Base-by-base conservation (phyloP, 2,888 invertebrate species). In the Scaptomyza polygonia region DNA sequence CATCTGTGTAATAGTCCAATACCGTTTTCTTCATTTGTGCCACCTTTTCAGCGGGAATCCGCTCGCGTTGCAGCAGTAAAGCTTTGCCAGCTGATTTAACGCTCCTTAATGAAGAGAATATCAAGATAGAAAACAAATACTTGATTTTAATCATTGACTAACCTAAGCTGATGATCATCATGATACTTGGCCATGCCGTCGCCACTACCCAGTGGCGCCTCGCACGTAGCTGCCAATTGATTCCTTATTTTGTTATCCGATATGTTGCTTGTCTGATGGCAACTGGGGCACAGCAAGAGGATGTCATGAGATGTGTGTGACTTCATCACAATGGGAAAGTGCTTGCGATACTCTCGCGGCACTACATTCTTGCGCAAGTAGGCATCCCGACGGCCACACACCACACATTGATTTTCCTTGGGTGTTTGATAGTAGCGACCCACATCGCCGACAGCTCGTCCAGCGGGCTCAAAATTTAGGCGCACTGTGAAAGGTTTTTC, bases 261-360 rank as follows among this genome's bases (percentile, higher is more conserved):
- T 40, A 92, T 92, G 89, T 95, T 95, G 90, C 96, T 95, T 25
- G 91, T 89, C 83, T 94, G 94, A 91, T 97, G 96, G 88, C 97
- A 97, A 1, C 81, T 64, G 39, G 93, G 92, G 90, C 97, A 97
- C 48, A 97, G 90, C 65, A 96, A 89, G 27, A 97, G 91, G 45
- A 96, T 94, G 91, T 97, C 97, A 90, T 97, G 97, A 0, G 96
- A 96, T 6, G 95, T 94, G 90, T 96, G 96, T 25, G 95, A 94
- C 89, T 97, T 97, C 94, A 96, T 94, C 40, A 95, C 92, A 49
- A 93, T 94, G 49, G 96, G 96, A 76, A 96, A 96, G 74, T 94
- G 94, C 92, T 94, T 96, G 70, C 96, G 93, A 87, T 97, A 97
- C 90, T 97, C 96, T 59, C 95, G 93, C 0, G 97, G 97, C 32